Conservation (phyloP, 2,113 vertebrate genomes). For the Mobula hypostoma region DNA sequence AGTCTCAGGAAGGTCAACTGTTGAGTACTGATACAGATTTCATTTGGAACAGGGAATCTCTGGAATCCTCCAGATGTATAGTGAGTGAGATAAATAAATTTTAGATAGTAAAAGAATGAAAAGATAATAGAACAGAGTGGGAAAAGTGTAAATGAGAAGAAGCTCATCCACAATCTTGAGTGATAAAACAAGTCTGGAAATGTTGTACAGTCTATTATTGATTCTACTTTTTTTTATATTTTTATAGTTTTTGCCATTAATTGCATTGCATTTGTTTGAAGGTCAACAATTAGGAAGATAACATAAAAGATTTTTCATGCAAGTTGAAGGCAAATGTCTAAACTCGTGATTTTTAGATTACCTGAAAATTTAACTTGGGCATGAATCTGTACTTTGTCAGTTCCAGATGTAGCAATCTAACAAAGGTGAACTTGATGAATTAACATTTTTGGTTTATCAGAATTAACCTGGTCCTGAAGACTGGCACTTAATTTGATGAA, state of each 20-base stretch:
- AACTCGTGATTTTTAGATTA: background rate
- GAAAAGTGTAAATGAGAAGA: too few relatives aligned
- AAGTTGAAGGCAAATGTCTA: background rate
- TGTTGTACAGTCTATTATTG: background rate
- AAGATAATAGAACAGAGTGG: too few relatives aligned
- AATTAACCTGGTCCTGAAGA: background rate
- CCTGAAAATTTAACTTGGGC: background rate
- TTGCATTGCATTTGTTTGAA: background rate
- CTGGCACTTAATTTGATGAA: background rate
- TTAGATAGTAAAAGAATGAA: too few relatives aligned
- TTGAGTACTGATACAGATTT: too few relatives aligned
- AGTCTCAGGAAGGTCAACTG: too few relatives aligned
- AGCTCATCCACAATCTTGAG: too few relatives aligned
- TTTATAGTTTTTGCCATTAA: background rate
- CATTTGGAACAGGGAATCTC: too few relatives aligned
- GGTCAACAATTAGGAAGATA: background rate
- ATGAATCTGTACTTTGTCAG: background rate
- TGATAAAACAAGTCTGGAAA: too few relatives aligned
- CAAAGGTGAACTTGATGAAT: background rate
- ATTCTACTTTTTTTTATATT: background rate
- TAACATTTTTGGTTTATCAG: background rate
- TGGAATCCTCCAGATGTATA: too few relatives aligned
- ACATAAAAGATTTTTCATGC: background rate
- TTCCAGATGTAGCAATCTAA: background rate
- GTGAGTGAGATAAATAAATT: too few relatives aligned